phyloP scores from a whole-genome alignment of 1,140 invertebrate genomes.

The Dinothrombium tinctorium region DNA sequence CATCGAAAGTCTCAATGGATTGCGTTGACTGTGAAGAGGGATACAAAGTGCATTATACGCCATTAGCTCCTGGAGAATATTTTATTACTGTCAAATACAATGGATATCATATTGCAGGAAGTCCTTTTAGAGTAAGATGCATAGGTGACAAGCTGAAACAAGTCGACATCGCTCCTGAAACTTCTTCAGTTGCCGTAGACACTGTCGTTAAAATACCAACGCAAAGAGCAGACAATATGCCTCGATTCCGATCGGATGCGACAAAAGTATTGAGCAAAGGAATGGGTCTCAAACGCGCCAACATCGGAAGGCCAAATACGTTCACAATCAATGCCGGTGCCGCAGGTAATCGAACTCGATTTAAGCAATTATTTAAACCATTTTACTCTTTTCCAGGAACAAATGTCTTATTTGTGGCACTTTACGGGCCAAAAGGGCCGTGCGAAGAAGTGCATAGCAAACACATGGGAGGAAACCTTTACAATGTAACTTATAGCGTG shows the following conservation, averaged over 20 bases:
- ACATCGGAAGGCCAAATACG: conserved; percentile 68
- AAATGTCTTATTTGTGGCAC: conserved; percentile 80
- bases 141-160: conserved; percentile 37
- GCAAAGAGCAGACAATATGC: conserved; percentile 36
- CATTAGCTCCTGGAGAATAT: conserved; percentile 77
- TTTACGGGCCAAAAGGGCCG: conserved; percentile 80
- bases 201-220: conserved; percentile 15
- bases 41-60: conserved; percentile 93
- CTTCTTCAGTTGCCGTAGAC: conserved; percentile 19
- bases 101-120: conserved; percentile 76
- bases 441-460: conserved; percentile 87
- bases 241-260: conserved; percentile 72
- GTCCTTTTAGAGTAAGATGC: conserved; percentile 55
- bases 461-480: conserved; percentile 77
- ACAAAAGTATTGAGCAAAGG: conserved; percentile 70
- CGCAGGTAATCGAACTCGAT: conserved; percentile 35
- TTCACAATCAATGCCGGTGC: conserved; percentile 66
- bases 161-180: background rate
- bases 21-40: conserved; percentile 87
- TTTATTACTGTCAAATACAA: conserved; percentile 90
- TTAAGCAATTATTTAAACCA: background rate
- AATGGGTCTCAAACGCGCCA: conserved; percentile 82
- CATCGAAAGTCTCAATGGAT: conserved; percentile 84
- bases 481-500: conserved; percentile 39
- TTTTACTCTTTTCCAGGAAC: conserved; percentile 20